Evolutionary conservation across 2,888 invertebrate genomes (phyloP), one percentile per base, ranked within the genome.

Genomic region (Caenorhabditis becei): DNA sequence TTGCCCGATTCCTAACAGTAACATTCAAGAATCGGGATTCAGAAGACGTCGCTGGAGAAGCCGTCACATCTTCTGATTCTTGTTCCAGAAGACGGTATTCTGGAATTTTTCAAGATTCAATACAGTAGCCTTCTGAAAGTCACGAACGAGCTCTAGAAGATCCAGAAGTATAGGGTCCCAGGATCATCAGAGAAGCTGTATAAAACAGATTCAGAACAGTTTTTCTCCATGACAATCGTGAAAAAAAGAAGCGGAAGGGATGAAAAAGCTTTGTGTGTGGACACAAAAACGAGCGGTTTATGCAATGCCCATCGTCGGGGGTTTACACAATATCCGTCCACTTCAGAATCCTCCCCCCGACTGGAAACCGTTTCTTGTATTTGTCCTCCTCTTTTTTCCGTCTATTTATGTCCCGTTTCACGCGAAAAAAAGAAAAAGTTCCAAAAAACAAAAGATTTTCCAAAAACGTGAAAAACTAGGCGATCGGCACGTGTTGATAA

Each of bases 311-410:
- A 4, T 10, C 5, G 32, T 32, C n/a, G n/a, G 32, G 32, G 32
- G 56, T 70, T 70, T 61, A 56, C 71, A 62, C 70, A 71, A 62
- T 56, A 62, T 72, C 71, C 65, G 62, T 47, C 72, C 72, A 74
- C 72, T 74, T 74, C 63, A 74, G 72, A 74, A 65, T 63, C 47
- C 8, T 23, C 26, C 26, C 11, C 20, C 44, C 61, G 56, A 63
- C 72, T 72, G 72, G 72, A 72, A 72, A 61, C 63, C 24, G 59
- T 65, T 10, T 32, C 37, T 74, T 56, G 32, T 72, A 28, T 74
- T 66, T 74, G 65, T 51, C 51, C 16, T 56, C 49, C 53, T 28
- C 32, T 47, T 47, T 26, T 24, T 56, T 14, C 2, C 41, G 47
- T 74, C 59, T 74, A 66, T 74, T 65, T 66, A 56, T 72, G 54